Evolutionary conservation across 2,888 invertebrate species (phyloP), one percentile per base, ranked within the genome.

Genomic region (Thereva unica): DNA sequence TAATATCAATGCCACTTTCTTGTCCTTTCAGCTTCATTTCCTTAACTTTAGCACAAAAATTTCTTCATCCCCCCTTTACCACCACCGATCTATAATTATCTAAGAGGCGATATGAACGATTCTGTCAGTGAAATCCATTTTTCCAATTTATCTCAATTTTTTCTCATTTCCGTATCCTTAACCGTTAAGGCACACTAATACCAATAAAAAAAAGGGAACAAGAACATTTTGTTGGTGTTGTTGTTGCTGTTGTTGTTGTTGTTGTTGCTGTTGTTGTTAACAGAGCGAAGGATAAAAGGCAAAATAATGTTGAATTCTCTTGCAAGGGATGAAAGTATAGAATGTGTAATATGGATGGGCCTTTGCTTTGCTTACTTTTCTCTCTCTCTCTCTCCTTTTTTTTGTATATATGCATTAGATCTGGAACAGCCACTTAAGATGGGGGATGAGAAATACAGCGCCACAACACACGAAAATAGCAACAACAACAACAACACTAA

Each of bases 81-180:
- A n/a, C 47, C 37, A 5, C 57, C 47, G 38, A 59, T 59, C 47
- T 59, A 61, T 23, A 61, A 61, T 61, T 61, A 61, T 61, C 49
- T 50, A 42, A 61, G 61, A 61, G n/a, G 50, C 47, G 49, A 61
- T 50, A 61, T 61, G 61, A 61, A 61, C 50, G 61, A 61, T 47
- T 50, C 61, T 61, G 61, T 61, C 61, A 61, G 61, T 61, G 23
- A 61, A 61, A 61, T 61, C 61, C 50, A 61, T 50, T 61, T 50
- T 61, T 61, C 61, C 61, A 61, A 61, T 61, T 61, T 50, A 61
- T 61, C 61, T 50, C 38, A 61, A 61, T 50, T 50, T 61, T 61
- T 61, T 61, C 42, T 38, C 47, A 49, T 23, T 41, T 61, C 50
- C 50, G 49, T 59, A 47, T 47, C 34, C 59, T 9, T 38, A 34